A percentile compares a stretch with the other conserved stretches of the same genome.
Conservation (phyloP, 2,888 invertebrate genomes). For the Bugula neritina region DNA sequence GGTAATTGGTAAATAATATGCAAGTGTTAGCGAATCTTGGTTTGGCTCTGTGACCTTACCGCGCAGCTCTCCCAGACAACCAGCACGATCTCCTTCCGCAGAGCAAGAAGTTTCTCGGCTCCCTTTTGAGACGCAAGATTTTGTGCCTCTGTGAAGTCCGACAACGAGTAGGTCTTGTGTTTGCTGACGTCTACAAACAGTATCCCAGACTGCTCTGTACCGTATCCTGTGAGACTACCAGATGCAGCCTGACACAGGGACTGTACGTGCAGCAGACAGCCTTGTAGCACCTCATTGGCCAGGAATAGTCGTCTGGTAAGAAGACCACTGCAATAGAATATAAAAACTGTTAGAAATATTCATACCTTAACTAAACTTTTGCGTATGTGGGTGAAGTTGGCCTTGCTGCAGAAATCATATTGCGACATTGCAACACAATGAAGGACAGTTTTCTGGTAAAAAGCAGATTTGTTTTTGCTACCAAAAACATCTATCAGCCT, state of each 20-base stretch:
- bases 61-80: conserved; percentile 51
- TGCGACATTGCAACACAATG: too few relatives aligned
- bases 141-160: conserved; percentile 43
- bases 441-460: too few relatives aligned
- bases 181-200: conserved; percentile 41
- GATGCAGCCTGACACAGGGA: conserved; percentile 47
- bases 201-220: conserved; percentile 38
- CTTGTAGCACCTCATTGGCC: conserved; percentile 50
- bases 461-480: too few relatives aligned
- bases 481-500: too few relatives aligned
- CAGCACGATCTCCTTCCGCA: conserved; percentile 44
- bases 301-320: conserved; percentile 43
- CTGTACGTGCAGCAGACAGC: conserved; percentile 48
- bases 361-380: too few relatives aligned
- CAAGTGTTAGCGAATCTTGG: too few relatives aligned
- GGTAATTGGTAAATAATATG: too few relatives aligned
- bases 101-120: conserved; percentile 37
- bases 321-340: conserved; percentile 38
- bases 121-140: conserved; percentile 37
- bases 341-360: too few relatives aligned
- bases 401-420: too few relatives aligned
- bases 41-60: too few relatives aligned
- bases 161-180: conserved; percentile 39
- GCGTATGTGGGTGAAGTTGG: too few relatives aligned
- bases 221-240: conserved; percentile 35